Evolutionary conservation across 2,113 vertebrate genomes (phyloP), one percentile per base, ranked within the genome.

Genomic region (Coregonus clupeaformis): DNA sequence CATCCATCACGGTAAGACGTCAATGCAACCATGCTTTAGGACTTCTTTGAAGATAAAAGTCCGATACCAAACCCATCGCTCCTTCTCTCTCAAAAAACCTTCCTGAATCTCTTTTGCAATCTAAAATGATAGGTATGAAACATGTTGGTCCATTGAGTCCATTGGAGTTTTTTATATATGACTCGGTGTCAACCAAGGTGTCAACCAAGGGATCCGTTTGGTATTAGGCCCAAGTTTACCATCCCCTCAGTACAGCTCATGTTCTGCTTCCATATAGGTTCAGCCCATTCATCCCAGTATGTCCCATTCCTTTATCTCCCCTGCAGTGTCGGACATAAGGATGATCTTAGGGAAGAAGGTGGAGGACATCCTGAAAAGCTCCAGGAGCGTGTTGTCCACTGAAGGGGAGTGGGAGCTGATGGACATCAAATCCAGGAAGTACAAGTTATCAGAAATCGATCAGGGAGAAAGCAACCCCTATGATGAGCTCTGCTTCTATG

Each of bases 351-450:
- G 65, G 11, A 52, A 0, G 49, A 0, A 77, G 65, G 66, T 49
- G 16, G 80, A 84, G n/a, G 0, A 47, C 0, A 89, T 89, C 3
- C 83, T 89, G 14, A 0, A 45, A n/a, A 0, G 0, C 0, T 92
- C 92, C 42, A 83, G 83, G 25, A 0, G 0, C 0, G 71, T 89
- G 45, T 90, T 94, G 71, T 81, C 86, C 18, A 91, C 89, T 3
- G 84, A 88, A 77, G 92, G 91, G 18, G 92, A 94, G 69, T 94
- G 92, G 92, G 80, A 92, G 72, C 83, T 94, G 49, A 69, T 91
- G 30, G 82, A 90, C 14, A 90, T 94, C 52, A 83, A 66, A 1
- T 12, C 47, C n/a, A 0, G 7, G 6, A 69, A 68, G 29, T 0
- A 18, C n/a, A 60, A 22, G 6, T 22, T 24, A 6, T 42, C 36